phyloP scores from a whole-genome alignment of 2,113 vertebrate species.

The Poeciliopsis prolifica region DNA sequence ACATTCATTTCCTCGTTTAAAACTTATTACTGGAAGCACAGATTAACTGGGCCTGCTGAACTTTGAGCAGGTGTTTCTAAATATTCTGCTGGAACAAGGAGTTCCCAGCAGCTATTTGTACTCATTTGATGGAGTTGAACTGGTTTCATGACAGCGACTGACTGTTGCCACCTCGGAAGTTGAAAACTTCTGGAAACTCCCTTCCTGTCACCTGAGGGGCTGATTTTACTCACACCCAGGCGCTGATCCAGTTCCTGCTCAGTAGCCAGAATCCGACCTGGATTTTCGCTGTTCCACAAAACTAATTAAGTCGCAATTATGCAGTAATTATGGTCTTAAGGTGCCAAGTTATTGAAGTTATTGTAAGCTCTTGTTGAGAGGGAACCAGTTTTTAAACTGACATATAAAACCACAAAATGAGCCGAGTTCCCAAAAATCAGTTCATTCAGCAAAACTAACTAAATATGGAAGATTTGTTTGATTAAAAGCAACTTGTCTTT shows the following conservation, averaged over 20 bases:
- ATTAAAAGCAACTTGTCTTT: too few relatives aligned
- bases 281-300: background rate
- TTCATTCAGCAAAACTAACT: background rate
- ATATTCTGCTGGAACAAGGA: background rate
- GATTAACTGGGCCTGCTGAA: background rate
- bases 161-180: background rate
- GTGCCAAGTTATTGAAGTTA: background rate
- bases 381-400: background rate
- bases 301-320: background rate
- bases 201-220: conserved; percentile 1
- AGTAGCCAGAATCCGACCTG: background rate
- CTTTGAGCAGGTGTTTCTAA: background rate
- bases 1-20: background rate
- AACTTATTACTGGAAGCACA: background rate
- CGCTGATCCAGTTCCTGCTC: background rate
- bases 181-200: conserved; percentile 3
- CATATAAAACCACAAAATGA: background rate
- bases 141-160: background rate
- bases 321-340: background rate
- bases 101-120: background rate
- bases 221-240: conserved; percentile 1
- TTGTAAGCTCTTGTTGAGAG: background rate
- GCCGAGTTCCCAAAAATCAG: background rate
- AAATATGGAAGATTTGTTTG: background rate
- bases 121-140: background rate